Conservation (phyloP, 2,797 vertebrate species). For the Glyptemys insculpta region DNA sequence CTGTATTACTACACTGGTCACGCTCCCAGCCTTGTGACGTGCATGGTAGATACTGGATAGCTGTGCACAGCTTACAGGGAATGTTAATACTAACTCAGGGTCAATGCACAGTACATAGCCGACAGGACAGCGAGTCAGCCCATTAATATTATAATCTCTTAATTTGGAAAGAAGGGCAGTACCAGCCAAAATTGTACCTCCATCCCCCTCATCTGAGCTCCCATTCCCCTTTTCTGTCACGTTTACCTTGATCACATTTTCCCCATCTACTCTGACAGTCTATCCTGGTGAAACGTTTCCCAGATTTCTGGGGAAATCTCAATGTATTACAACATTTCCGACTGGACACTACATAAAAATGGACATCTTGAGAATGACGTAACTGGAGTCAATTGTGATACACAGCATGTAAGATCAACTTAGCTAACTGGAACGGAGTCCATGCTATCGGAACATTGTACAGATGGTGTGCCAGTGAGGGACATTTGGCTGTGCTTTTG, state of each 20-base stretch:
- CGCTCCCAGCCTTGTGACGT: not conserved
- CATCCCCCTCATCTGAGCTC: not conserved
- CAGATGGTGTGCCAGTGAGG: slow-evolving; percentile 71
- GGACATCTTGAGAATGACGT: slow-evolving; percentile 13
- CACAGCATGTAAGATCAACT: slow-evolving; percentile 47
- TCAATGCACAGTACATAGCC: not conserved
- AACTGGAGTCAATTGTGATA: not conserved
- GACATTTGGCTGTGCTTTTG: slow-evolving; percentile 49
- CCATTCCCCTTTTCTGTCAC: not conserved
- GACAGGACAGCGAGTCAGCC: not conserved
- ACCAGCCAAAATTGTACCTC: not conserved
- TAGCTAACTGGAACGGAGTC: slow-evolving; percentile 34
- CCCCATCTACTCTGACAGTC: not conserved
- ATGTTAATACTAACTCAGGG: not conserved
- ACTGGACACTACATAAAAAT: not conserved
- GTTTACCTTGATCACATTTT: not conserved
- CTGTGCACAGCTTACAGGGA: not conserved
- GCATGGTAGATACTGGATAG: not conserved
- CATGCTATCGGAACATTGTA: slow-evolving; percentile 30
- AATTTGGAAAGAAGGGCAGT: not conserved
- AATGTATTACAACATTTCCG: not conserved
- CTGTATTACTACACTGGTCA: not conserved
- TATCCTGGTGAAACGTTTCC: not conserved
- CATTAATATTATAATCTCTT: not conserved
- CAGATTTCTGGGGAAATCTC: not conserved